Base-by-base conservation (phyloP, 2,797 vertebrate species). In the Leucoraja ocellata region DNA sequence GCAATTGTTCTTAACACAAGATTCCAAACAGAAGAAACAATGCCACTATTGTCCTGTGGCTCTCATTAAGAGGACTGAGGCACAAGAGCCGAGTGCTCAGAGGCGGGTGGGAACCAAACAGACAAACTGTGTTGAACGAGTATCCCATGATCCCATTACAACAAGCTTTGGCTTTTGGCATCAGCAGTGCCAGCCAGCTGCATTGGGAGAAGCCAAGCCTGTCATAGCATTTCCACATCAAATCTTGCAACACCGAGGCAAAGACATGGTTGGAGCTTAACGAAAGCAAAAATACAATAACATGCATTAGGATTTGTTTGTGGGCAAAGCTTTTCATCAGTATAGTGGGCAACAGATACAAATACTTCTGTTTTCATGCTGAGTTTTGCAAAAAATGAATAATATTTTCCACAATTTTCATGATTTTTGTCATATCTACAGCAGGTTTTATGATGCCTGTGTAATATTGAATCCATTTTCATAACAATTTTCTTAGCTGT, bases 141-240 rank as follows among this genome's bases (percentile, higher is more conserved):
- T 95, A 95, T 96, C 94, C 96, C 95, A 95, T 96, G 95, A 96
- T 96, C 95, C 96, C 88, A 93, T 96, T 97, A 95, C 96, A 96
- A 95, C 95, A 95, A 94, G 95, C 94, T 95, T 95, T 25, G 61
- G 96, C 96, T 97, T 97, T 96, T 96, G 96, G 96, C 96, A 97
- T 96, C 93, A 93, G 94, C 11, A 36, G 94, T 97, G 96, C 96
- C 97, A 97, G 97, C 96, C 97, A 97, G 97, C 96, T 97, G 96
- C 96, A 94, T 94, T 91, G 93, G 96, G 95, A 96, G 96, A 97
- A 97, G 96, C 96, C 97, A 97, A 97, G 96, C 96, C 96, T 97
- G 97, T 97, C 98, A 97, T 97, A 96, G 94, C 96, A 96, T 96
- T 97, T 98, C 97, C 97, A 96, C 97, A 95, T 98, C 97, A 98